Evolutionary conservation across 2,797 vertebrate genomes (phyloP).

Genomic region (Xyrichtys novacula): DNA sequence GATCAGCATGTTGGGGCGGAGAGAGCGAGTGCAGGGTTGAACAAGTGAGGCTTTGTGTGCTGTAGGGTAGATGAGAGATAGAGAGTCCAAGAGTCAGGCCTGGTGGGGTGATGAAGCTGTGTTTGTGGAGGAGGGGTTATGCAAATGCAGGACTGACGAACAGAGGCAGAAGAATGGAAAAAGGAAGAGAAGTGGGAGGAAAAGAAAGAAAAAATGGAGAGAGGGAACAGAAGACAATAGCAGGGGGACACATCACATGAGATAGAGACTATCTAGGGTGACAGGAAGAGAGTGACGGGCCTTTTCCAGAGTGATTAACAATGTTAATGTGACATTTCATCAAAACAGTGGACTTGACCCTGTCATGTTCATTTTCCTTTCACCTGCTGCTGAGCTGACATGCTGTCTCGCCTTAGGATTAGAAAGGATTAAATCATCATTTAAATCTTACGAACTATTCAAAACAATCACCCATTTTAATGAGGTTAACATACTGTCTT

Average conservation of each 20-base stretch:
- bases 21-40: constrained; percentile 58
- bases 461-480: not conserved
- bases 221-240: constrained; percentile 14
- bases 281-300: constrained; percentile 31
- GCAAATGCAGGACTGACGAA: constrained; percentile 54
- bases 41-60: constrained; percentile 77
- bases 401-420: not conserved
- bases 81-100: constrained; percentile 54
- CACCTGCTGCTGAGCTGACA: constrained; percentile 29
- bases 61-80: constrained; percentile 49
- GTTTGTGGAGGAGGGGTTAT: constrained; percentile 48
- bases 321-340: constrained; percentile 56
- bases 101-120: constrained; percentile 41
- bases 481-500: not conserved
- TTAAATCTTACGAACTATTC: constrained; percentile 6
- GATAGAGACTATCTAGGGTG: constrained; percentile 23
- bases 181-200: constrained; percentile 15
- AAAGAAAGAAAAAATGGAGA: constrained; percentile 7
- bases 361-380: constrained; percentile 57
- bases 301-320: constrained; percentile 44
- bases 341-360: constrained; percentile 39
- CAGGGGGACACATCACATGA: not conserved
- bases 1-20: constrained; percentile 62
- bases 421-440: not conserved
- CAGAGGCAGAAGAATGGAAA: constrained; percentile 31